These are phyloP conservation scores for Phrynocephalus guinanensis DNA, from an alignment of 2,797 vertebrate genomes.

Conservation along the genomic window DNA sequence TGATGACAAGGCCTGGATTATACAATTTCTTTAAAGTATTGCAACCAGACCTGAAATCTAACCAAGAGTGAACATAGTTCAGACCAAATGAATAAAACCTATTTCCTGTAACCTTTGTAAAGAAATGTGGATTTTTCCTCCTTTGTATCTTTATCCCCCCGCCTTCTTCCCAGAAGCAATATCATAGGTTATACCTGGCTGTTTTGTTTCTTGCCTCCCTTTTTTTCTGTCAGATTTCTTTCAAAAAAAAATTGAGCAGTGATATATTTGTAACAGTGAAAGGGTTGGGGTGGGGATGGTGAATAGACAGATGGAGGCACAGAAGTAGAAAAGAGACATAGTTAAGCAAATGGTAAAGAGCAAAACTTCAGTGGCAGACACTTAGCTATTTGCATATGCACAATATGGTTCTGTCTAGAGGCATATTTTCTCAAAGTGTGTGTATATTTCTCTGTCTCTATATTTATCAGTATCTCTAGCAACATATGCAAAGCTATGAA, in stretches of 20 bases:
- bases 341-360: constrained; percentile 79
- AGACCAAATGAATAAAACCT: constrained; percentile 68
- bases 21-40: constrained; percentile 78
- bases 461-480: constrained; percentile 81
- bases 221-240: constrained; percentile 20
- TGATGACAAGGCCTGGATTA: constrained; percentile 79
- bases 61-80: constrained; percentile 62
- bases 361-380: constrained; percentile 79
- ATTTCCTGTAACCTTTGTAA: constrained; percentile 74
- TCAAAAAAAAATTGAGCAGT: constrained; percentile 73
- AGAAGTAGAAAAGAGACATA: constrained; percentile 64
- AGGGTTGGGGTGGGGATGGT: constrained; percentile 56
- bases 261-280: constrained; percentile 71
- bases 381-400: constrained; percentile 79
- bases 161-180: constrained; percentile 48
- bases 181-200: constrained; percentile 71
- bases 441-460: constrained; percentile 79
- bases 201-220: constrained; percentile 68
- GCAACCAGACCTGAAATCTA: constrained; percentile 73
- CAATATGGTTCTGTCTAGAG: constrained; percentile 82
- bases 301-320: constrained; percentile 78
- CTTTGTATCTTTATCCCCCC: constrained; percentile 43
- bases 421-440: constrained; percentile 76
- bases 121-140: constrained; percentile 63
- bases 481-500: constrained; percentile 81